Evolutionary conservation across 2,797 vertebrate species (phyloP).

Genomic region (Amblyopsis hoosieri): DNA sequence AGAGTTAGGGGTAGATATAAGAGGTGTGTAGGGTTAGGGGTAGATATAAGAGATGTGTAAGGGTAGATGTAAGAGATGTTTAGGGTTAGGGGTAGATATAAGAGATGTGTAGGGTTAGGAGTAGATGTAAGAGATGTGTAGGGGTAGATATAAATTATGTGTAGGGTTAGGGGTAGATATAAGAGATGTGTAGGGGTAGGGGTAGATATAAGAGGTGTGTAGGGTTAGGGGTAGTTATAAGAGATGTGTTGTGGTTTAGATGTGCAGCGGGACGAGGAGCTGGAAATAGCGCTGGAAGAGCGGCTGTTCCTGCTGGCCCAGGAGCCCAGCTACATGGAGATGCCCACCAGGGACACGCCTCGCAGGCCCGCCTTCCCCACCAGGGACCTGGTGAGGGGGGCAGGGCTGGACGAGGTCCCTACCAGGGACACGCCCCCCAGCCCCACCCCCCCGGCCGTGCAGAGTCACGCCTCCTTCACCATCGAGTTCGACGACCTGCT

Average conservation of each 20-base stretch:
- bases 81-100: too few relatives aligned
- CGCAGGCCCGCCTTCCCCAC: conserved; percentile 83
- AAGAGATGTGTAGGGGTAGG: too few relatives aligned
- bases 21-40: too few relatives aligned
- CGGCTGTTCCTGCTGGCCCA: conserved; percentile 80
- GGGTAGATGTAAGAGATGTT: too few relatives aligned
- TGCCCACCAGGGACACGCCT: conserved; percentile 83
- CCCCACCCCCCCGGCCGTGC: conserved; percentile 80
- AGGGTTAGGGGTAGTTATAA: too few relatives aligned
- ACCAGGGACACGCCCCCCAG: conserved; percentile 81
- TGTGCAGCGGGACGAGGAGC: conserved; percentile 80
- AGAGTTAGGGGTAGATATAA: too few relatives aligned
- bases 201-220: too few relatives aligned
- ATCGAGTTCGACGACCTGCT: conserved; percentile 95
- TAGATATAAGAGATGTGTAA: too few relatives aligned
- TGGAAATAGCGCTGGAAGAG: conserved; percentile 64
- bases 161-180: too few relatives aligned
- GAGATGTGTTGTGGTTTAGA: conserved; percentile 65
- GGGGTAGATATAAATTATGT: too few relatives aligned
- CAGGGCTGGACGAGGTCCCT: conserved; percentile 85
- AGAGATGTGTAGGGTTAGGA: too few relatives aligned
- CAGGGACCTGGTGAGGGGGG: conserved; percentile 83
- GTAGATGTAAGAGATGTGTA: too few relatives aligned
- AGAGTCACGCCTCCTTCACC: conserved; percentile 97
- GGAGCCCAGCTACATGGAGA: conserved; percentile 96